Percentiles rank a stretch among this genome's conserved stretches.
phyloP scores from a whole-genome alignment of 1,140 invertebrate genomes.

The Sycophaga agraensis region DNA sequence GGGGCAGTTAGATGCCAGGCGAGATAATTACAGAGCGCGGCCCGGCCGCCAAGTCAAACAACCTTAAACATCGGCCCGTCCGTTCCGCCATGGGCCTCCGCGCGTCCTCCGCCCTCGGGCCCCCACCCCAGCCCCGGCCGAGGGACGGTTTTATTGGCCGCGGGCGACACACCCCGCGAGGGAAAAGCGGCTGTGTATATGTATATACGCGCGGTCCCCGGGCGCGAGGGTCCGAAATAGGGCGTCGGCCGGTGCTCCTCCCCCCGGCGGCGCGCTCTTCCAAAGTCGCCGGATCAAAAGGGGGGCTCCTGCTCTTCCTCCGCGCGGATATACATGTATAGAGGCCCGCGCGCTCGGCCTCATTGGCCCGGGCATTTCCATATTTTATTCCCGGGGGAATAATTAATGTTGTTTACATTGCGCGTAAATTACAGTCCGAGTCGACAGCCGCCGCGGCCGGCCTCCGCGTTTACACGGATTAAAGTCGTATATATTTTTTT shows the following conservation, averaged over 20 bases:
- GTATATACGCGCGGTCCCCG: too few relatives aligned
- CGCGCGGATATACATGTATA: too few relatives aligned
- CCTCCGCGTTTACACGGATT: conserved; percentile 3
- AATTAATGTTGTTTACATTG: conserved; percentile 32
- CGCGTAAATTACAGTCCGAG: conserved; percentile 25
- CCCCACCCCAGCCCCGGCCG: not conserved
- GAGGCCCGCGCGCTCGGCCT: not conserved
- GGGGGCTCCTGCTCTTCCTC: too few relatives aligned
- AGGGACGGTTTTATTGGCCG: too few relatives aligned
- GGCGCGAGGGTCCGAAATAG: too few relatives aligned
- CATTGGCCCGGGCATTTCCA: conserved; percentile 8
- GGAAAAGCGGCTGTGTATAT: too few relatives aligned
- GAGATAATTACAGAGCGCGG: conserved; percentile 58
- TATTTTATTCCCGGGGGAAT: conserved; percentile 16
- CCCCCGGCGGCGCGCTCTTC: not conserved
- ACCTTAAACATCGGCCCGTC: conserved; percentile 53
- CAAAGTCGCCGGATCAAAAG: conserved; percentile 4
- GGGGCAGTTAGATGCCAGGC: conserved; percentile 56
- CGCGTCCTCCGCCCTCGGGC: not conserved
- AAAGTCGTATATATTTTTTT: conserved; percentile 15
- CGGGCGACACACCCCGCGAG: too few relatives aligned
- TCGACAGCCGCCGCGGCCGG: not conserved
- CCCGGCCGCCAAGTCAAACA: conserved; percentile 57
- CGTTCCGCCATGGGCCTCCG: not conserved
- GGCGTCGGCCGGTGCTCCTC: too few relatives aligned